Evolutionary conservation across 2,888 invertebrate genomes (phyloP), one percentile per base, ranked within the genome.

Genomic region (Dyspetes luteomarginatus): DNA sequence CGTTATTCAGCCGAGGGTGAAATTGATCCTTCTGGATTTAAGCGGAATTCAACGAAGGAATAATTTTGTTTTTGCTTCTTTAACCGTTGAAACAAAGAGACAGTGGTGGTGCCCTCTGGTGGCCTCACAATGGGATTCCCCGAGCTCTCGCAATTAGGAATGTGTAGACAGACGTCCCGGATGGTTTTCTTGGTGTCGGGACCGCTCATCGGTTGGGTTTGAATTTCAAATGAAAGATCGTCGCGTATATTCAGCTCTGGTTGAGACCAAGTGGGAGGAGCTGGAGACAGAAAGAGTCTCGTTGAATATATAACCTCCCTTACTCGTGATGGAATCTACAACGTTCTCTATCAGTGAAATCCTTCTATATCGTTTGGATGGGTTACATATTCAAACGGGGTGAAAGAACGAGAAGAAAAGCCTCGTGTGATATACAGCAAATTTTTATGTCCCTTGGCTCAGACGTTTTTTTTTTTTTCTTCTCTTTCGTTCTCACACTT

Each of bases 161-260:
- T 65, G 69, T 81, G 52, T 56, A 68, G 64, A 55, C 28, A 36
- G 60, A 81, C 64, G 30, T 76, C n/a, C n/a, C n/a, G n/a, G n/a
- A n/a, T n/a, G n/a, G n/a, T 45, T 43, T 69, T 30, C 41, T 50
- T 52, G 64, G 50, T 52, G 77, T 69, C 69, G 64, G 48, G 26
- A 67, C 72, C 58, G 65, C n/a, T 71, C 73, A 43, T 62, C 73
- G 65, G 69, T 78, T 74, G 56, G 68, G 73, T 81, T 81, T 78
- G 81, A 81, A 81, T 74, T 81, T 81, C 81, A 81, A 81, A 81
- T 81, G 74, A 74, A 81, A 77, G 26, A 41, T 58, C 28, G 5
- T 41, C 15, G 26, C 5, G 52, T 52, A 36, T 43, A 58, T 17
- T 12, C 0, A n/a, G n/a, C 26, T 52, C 28, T 55, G 45, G 55